Base-by-base conservation (phyloP, 2,888 invertebrate genomes). In the Athripsodes cinereus region DNA sequence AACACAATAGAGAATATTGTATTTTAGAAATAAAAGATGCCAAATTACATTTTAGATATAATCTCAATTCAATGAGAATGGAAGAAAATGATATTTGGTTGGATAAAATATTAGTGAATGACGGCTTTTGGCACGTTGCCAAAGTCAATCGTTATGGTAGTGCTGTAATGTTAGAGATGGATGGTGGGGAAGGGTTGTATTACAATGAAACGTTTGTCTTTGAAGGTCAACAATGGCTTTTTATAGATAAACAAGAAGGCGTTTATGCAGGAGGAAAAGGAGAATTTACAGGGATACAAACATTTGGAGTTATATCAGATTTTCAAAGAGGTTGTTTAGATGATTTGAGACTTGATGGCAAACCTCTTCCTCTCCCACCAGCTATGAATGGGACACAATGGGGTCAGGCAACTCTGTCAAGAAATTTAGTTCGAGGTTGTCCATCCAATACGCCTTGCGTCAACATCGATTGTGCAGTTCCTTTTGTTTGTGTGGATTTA, bases 221-320 rank as follows among this genome's bases (percentile, higher is more conserved):
- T 70, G 84, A 85, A 53, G 94, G 94, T 0, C 95, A 95, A 71
- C 95, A 95, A 68, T 92, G 93, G 90, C 77, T 96, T 66, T 74
- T 92, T 64, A 94, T 96, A 21, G 96, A 91, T 69, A 95, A 94
- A 68, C 94, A 96, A 69, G 94, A 94, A 72, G 94, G 95, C 1
- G 93, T 96, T 20, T 96, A 94, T 68, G 94, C 95, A 0, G 96
- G 96, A 55, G 96, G 96, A n/a, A 95, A 95, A 73, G 95, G 95
- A 1, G 94, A 95, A 69, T 96, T 95, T 70, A 94, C 94, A 1
- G 95, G 95, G 21, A 93, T 95, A 2, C 78, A 93, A 59, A 94
- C 94, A 0, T 94, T 94, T 70, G 94, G 94, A 75, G 95, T 96
- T 2, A 92, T 93, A 69, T 91, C 92, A 1, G 95, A 95, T 72